Percentiles rank a stretch among this genome's conserved stretches.
These are phyloP conservation scores for Zalophus californianus DNA, from an alignment of 2,797 vertebrate species.

Conservation along the genomic window DNA sequence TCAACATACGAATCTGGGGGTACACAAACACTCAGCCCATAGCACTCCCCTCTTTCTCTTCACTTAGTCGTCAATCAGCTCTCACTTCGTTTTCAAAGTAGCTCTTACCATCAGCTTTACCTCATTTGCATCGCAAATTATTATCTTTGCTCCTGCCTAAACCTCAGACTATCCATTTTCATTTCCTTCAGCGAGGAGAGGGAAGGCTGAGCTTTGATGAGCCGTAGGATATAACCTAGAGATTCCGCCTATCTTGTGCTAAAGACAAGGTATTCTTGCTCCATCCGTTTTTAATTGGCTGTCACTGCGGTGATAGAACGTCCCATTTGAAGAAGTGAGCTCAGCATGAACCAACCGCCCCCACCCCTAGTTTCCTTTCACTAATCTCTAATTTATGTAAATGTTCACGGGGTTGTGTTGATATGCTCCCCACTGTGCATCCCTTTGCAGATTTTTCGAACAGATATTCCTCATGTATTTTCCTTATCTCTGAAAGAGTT, in stretches of 20 bases:
- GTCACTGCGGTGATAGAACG: neutral
- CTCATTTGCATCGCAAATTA: conserved; percentile 16
- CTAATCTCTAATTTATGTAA: conserved; percentile 46
- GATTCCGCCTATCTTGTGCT: conserved; percentile 29
- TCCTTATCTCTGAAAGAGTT: neutral
- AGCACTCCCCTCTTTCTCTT: neutral
- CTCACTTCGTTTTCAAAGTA: conserved; percentile 13
- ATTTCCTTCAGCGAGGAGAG: conserved; percentile 23
- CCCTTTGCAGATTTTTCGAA: conserved; percentile 34
- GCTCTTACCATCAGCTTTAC: neutral
- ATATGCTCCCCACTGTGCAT: neutral
- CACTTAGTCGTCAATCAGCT: neutral
- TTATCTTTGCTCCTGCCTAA: conserved; percentile 40
- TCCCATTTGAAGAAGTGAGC: neutral
- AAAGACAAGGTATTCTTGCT: conserved; percentile 22
- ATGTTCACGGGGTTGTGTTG: conserved; percentile 31
- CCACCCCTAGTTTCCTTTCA: neutral
- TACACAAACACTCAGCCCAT: neutral
- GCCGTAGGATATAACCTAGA: neutral
- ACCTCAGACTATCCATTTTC: conserved; percentile 27
- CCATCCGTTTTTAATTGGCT: conserved; percentile 49
- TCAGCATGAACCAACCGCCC: neutral
- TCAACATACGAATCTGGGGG: neutral
- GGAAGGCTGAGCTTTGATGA: neutral
- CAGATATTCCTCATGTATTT: neutral